phyloP scores from a whole-genome alignment of 1,140 invertebrate genomes.

The Euwallacea fornicatus region DNA sequence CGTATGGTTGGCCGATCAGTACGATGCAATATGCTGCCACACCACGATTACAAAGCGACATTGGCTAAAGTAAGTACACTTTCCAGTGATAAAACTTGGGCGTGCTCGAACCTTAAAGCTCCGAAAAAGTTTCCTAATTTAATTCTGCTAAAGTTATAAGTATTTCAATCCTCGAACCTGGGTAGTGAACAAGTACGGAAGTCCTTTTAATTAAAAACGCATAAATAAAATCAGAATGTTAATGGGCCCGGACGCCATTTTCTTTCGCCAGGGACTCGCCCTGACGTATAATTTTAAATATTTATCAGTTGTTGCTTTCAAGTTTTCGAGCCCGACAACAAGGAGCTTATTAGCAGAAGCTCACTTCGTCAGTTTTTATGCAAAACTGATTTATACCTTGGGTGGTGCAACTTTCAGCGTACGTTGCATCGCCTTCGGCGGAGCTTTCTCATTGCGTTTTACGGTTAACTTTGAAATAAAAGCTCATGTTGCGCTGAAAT shows the following conservation, averaged over 20 bases:
- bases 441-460: too few relatives aligned
- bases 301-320: conserved; percentile 11
- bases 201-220: conserved; percentile 19
- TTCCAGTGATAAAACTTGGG: neutral
- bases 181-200: conserved; percentile 5
- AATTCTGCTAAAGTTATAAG: conserved; percentile 26
- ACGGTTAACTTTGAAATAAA: neutral
- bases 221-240: conserved; percentile 23
- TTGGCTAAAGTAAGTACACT: conserved; percentile 82
- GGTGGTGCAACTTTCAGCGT: too few relatives aligned
- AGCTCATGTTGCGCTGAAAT: neutral
- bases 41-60: conserved; percentile 92
- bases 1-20: conserved; percentile 99
- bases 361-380: too few relatives aligned
- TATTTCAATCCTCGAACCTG: conserved; percentile 17
- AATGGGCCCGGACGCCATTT: neutral
- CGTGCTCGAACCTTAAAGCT: too few relatives aligned
- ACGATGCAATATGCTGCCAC: conserved; percentile 97
- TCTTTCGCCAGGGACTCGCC: neutral
- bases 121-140: conserved; percentile 30
- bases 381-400: too few relatives aligned
- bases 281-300: conserved; percentile 17
- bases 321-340: conserved; percentile 1
- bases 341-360: neutral
- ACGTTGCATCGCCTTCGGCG: too few relatives aligned